Percentiles rank a stretch among this genome's conserved stretches.
Conservation (phyloP, 2,113 vertebrate genomes). For the Tylochromis polylepis region DNA sequence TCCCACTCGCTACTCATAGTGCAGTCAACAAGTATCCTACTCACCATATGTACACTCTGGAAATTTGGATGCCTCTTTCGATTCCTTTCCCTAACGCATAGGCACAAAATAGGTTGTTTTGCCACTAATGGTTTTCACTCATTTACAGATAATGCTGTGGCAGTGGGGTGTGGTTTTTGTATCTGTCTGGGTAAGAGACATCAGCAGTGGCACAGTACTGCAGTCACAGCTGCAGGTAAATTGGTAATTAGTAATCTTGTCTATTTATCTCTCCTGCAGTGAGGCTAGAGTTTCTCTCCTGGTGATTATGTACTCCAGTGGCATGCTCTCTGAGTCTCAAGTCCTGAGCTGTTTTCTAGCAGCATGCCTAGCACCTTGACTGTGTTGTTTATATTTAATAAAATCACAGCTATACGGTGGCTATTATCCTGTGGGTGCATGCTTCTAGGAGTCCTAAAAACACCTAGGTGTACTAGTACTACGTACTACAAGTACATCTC, state of each 20-base stretch:
- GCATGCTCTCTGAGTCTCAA: conserved; percentile 2
- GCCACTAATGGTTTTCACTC: conserved; percentile 27
- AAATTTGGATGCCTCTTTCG: not conserved
- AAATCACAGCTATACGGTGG: conserved; percentile 4
- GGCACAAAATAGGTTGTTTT: not conserved
- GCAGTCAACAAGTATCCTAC: not conserved
- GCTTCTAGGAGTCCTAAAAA: not conserved
- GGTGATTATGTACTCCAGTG: conserved; percentile 28
- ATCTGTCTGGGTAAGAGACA: conserved; percentile 7
- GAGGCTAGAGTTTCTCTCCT: conserved; percentile 36
- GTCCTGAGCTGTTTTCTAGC: conserved; percentile 5
- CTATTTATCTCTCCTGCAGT: conserved; percentile 54
- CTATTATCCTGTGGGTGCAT: not conserved
- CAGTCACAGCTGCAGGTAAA: conserved; percentile 57
- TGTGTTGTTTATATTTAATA: conserved; percentile 29
- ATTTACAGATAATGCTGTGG: conserved; percentile 32
- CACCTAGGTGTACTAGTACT: conserved; percentile 17
- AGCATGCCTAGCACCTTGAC: not conserved
- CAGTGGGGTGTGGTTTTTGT: conserved; percentile 20
- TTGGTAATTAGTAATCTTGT: conserved; percentile 63
- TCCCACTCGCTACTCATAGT: not conserved
- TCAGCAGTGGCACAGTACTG: conserved; percentile 11
- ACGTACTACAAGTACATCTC: conserved; percentile 18
- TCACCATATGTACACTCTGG: not conserved
- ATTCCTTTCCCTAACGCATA: not conserved